phyloP scores from a whole-genome alignment of 2,113 vertebrate genomes.

The Hylia prasina region DNA sequence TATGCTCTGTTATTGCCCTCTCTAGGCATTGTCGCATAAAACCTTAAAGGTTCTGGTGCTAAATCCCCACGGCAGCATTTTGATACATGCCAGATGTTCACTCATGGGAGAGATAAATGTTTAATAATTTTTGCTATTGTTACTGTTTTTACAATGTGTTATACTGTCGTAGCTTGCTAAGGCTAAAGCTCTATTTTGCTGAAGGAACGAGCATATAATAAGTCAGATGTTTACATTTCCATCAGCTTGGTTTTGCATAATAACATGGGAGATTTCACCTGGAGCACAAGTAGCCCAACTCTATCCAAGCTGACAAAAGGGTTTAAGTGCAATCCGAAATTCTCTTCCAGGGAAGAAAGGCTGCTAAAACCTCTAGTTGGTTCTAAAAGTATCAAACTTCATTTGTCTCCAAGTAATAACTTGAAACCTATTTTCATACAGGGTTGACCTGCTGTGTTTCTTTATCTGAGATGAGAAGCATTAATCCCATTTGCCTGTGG shows the following conservation, averaged over 20 bases:
- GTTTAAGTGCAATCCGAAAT: not conserved
- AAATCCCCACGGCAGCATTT: constrained; percentile 75
- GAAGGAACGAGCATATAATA: constrained; percentile 20
- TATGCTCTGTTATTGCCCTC: constrained; percentile 56
- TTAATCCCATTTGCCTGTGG: constrained; percentile 29
- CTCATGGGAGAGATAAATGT: constrained; percentile 82
- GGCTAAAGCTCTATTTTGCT: constrained; percentile 3
- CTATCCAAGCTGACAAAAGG: not conserved
- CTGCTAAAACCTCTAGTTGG: not conserved
- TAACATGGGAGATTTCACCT: constrained; percentile 11
- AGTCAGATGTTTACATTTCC: constrained; percentile 15
- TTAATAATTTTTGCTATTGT: constrained; percentile 88
- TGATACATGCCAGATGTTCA: constrained; percentile 78
- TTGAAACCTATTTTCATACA: not conserved
- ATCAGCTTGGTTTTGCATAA: constrained; percentile 6
- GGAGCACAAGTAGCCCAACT: constrained; percentile 22
- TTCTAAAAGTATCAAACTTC: not conserved
- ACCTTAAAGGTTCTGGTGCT: constrained; percentile 73
- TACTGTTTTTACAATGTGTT: constrained; percentile 76
- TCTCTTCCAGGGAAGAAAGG: not conserved
- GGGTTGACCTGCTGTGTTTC: not conserved
- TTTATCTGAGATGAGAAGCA: constrained; percentile 14
- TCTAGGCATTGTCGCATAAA: constrained; percentile 70
- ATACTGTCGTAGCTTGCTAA: constrained; percentile 33
- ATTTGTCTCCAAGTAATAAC: not conserved